phyloP scores from a whole-genome alignment of 2,888 invertebrate species.

The Pseudococcus jackbeardsleyi region DNA sequence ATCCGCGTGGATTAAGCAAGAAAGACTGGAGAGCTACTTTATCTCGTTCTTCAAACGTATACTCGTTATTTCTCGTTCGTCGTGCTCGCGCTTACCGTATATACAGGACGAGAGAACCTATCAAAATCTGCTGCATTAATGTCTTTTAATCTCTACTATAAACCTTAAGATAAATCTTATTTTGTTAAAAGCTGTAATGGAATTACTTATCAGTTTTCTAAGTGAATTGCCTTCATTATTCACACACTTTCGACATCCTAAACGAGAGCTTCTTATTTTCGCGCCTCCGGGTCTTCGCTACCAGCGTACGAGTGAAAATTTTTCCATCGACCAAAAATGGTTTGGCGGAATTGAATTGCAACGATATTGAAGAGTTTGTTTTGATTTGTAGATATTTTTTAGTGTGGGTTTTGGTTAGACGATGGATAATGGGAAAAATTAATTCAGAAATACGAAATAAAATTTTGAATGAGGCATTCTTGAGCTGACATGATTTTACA shows the following conservation, averaged over 20 bases:
- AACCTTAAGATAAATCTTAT: slow-evolving; percentile 63
- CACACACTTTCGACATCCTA: slow-evolving; percentile 56
- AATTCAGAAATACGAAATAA: no score
- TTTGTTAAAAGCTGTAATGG: slow-evolving; percentile 63
- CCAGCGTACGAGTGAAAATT: not conserved
- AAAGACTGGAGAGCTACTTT: slow-evolving; percentile 59
- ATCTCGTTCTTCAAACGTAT: slow-evolving; percentile 63
- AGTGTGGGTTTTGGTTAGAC: no score
- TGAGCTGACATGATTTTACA: no score
- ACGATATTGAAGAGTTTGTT: no score
- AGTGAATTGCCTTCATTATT: slow-evolving; percentile 63
- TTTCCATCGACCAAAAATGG: not conserved
- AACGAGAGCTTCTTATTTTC: not conserved
- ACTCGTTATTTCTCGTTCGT: slow-evolving; percentile 57
- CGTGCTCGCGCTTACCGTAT: not conserved
- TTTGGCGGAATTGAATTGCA: no score
- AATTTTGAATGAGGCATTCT: no score
- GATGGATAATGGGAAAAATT: no score
- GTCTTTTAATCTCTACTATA: slow-evolving; percentile 62
- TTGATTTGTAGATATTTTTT: no score
- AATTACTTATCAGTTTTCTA: slow-evolving; percentile 64
- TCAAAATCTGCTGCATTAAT: slow-evolving; percentile 63
- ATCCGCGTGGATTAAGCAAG: slow-evolving; percentile 61
- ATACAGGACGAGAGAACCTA: slow-evolving; percentile 52
- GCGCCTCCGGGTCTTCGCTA: not conserved